Evolutionary conservation across 2,113 vertebrate genomes (phyloP), one percentile per base, ranked within the genome.

Genomic region (Gasterosteus nipponicus): DNA sequence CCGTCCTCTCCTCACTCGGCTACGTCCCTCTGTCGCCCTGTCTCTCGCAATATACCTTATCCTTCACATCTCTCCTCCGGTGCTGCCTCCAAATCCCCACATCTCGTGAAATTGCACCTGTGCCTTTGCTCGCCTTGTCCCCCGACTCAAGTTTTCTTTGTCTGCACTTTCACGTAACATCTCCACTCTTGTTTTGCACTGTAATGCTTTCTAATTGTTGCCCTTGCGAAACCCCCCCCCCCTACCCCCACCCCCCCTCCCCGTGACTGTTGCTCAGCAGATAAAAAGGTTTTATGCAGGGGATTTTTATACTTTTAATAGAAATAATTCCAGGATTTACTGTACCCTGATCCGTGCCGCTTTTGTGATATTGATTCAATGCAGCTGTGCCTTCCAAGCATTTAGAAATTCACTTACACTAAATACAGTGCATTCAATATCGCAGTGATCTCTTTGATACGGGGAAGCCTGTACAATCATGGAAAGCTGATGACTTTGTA

Each of bases 291-390:
- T 92, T 89, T 93, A 86, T 42, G 29, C 69, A 58, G 73, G 69
- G 85, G 89, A 91, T 93, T 94, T 92, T 90, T 85, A 86, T 87
- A 88, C 87, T 89, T 91, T 92, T 90, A 84, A 82, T 89, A 89
- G 89, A 92, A 90, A 92, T 91, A 91, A 93, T 90, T 89, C 89
- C 86, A 80, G 87, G 85, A 92, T 92, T 92, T 90, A 89, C 80
- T 69, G 79, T 74, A 78, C 61, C 69, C 73, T 89, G 81, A 93
- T 92, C 89, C 82, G 64, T 80, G 56, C 75, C 4, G 61, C 87
- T 84, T 87, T 88, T 90, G 83, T 85, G 75, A 81, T 92, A 91
- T 92, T 90, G 92, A 93, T 92, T 93, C 88, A 91, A 91, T 78
- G 79, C 83, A 84, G 85, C 82, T 89, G 74, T 86, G 87, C 61